Percentiles rank a stretch among this genome's conserved stretches.
phyloP scores from a whole-genome alignment of 2,113 vertebrate species.

The Sterrhoptilus dennistouni region DNA sequence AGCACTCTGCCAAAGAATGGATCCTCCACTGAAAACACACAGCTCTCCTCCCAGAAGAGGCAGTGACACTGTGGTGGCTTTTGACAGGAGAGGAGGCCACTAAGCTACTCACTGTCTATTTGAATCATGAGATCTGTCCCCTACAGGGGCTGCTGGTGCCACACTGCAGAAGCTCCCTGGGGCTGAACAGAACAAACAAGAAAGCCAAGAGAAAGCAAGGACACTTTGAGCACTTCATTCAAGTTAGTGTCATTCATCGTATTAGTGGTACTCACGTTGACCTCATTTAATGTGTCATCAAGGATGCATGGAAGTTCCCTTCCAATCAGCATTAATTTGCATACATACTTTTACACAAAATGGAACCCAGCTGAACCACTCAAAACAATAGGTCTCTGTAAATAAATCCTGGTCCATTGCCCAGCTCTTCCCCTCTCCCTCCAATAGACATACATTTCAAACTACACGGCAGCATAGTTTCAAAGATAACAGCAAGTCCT shows the following conservation, averaged over 20 bases:
- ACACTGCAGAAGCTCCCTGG: background rate
- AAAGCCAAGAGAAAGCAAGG: background rate
- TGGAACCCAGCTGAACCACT: background rate
- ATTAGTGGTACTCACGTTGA: background rate
- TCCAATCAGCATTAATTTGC: conserved; percentile 8
- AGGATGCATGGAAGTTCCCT: background rate
- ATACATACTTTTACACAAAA: background rate
- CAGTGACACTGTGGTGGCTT: background rate
- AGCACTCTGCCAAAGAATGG: background rate
- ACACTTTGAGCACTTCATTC: background rate
- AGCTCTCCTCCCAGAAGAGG: background rate
- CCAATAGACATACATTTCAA: background rate
- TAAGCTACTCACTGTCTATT: background rate
- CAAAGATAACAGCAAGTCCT: background rate
- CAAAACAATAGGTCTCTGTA: background rate
- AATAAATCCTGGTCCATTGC: background rate
- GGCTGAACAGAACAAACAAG: background rate
- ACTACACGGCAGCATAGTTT: fast-evolving
- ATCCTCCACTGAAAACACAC: background rate
- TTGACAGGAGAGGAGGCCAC: background rate
- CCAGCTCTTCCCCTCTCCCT: background rate
- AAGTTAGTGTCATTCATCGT: background rate
- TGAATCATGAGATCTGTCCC: background rate
- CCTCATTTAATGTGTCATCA: background rate
- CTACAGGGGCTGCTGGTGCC: background rate